These are phyloP conservation scores for Paratilapia polleni DNA, from an alignment of 2,113 vertebrate species.

Conservation along the genomic window DNA sequence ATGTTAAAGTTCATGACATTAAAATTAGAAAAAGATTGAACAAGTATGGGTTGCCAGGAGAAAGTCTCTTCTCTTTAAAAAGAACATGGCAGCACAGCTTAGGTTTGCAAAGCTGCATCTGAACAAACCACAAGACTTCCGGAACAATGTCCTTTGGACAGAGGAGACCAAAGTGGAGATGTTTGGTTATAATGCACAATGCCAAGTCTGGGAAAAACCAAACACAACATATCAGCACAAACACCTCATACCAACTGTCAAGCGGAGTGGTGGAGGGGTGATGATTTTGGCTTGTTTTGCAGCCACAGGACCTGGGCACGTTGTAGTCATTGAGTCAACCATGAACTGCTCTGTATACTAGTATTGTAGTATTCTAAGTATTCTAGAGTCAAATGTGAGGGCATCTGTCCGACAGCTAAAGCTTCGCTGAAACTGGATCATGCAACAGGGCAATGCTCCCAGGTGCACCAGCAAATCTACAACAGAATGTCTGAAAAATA, in stretches of 20 bases:
- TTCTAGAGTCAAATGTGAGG: background rate
- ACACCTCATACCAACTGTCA: background rate
- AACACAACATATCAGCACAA: background rate
- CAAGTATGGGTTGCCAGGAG: too few relatives aligned
- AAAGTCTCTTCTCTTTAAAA: too few relatives aligned
- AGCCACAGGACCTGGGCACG: too few relatives aligned
- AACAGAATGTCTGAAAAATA: background rate
- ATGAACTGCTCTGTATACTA: background rate
- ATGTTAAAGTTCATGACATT: background rate
- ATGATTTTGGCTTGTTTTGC: background rate
- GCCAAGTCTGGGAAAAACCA: background rate
- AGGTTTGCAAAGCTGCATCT: background rate
- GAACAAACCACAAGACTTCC: background rate
- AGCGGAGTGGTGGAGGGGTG: background rate
- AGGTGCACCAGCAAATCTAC: background rate
- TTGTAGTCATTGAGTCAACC: background rate
- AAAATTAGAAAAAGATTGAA: background rate
- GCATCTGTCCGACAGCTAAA: too few relatives aligned
- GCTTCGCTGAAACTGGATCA: too few relatives aligned
- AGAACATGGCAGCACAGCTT: background rate
- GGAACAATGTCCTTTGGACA: background rate
- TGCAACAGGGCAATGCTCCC: background rate
- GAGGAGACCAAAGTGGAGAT: background rate
- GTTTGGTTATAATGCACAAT: background rate
- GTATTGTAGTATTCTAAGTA: too few relatives aligned